Evolutionary conservation across 2,113 vertebrate genomes (phyloP), one percentile per base, ranked within the genome.

Genomic region (Nanorana parkeri): DNA sequence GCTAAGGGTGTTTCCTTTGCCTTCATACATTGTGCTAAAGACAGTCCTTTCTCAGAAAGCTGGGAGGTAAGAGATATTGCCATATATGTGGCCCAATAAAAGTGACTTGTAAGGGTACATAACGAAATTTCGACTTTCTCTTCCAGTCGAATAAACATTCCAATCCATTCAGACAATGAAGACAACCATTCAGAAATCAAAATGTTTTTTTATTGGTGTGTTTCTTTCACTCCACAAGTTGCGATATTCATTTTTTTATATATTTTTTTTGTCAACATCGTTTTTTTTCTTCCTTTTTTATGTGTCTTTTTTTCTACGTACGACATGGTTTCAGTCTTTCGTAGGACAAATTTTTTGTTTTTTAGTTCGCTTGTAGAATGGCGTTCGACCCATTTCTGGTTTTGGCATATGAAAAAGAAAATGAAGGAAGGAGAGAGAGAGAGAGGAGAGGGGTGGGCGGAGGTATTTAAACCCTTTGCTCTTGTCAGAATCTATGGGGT

Each of bases 321-420:
- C 72, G 63, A 76, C 68, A 60, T 82, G 63, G 68, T 65, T 76
- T 76, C 72, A 82, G 80, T 82, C 80, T 75, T 60, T 82, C 63
- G 80, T 82, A 82, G 72, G 13, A 52, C 67, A n/a, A 20, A 47
- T 81, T 71, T 80, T 61, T 80, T 61, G 20, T 28, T 81, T 82
- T 82, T 82, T n/a, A n/a, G 80, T 82, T 82, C 80, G 72, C 80
- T 82, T 58, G 72, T 76, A 76, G 80, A 82, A 82, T 82, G 80
- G 80, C 71, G 63, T 82, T 82, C 80, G 80, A 82, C 80, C 80
- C 80, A 82, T 82, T 82, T 82, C 80, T 82, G 80, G 80, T 82
- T 82, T 82, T 82, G 80, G 80, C 80, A 82, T 82, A 82, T 82
- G 80, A 82, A 82, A 82, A 82, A 82, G 64, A 76, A 82, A 82